A percentile compares a stretch with the other conserved stretches of the same genome.
phyloP scores from a whole-genome alignment of 1,140 invertebrate species.

The Apolygus lucorum region DNA sequence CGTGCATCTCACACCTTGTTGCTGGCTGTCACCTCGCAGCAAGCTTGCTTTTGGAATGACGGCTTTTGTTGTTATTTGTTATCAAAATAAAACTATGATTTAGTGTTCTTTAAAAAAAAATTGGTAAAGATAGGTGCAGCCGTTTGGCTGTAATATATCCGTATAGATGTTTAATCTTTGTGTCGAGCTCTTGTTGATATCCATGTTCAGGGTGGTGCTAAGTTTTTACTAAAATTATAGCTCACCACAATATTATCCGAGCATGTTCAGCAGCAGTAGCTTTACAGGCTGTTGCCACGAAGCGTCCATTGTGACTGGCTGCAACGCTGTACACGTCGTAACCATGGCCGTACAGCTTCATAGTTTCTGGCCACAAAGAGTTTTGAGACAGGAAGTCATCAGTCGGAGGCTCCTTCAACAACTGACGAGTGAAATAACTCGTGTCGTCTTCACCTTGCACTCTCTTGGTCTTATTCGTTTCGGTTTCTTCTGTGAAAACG shows the following conservation, averaged over 20 bases:
- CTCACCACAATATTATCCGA: conserved; percentile 65
- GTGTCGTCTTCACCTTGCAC: conserved; percentile 23
- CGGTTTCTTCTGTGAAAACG: conserved; percentile 48
- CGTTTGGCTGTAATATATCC: no score
- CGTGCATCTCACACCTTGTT: no score
- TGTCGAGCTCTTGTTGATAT: no score
- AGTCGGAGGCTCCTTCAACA: conserved; percentile 54
- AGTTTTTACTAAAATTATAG: background rate
- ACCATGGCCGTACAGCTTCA: conserved; percentile 92
- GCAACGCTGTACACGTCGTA: conserved; percentile 85
- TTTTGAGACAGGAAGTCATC: conserved; percentile 85
- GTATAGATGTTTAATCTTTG: no score
- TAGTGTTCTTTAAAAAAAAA: no score
- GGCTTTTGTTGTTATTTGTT: no score
- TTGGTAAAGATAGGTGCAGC: no score
- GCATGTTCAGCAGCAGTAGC: conserved; percentile 64
- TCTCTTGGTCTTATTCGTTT: conserved; percentile 36
- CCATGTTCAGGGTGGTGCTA: no score
- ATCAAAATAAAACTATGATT: no score
- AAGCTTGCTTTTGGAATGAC: no score
- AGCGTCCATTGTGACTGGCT: conserved; percentile 53
- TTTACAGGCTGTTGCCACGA: conserved; percentile 82
- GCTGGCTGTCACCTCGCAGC: no score
- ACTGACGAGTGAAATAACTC: conserved; percentile 52
- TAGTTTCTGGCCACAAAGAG: conserved; percentile 91